Conservation (phyloP, 2,888 invertebrate genomes). For the Apantesis nais region DNA sequence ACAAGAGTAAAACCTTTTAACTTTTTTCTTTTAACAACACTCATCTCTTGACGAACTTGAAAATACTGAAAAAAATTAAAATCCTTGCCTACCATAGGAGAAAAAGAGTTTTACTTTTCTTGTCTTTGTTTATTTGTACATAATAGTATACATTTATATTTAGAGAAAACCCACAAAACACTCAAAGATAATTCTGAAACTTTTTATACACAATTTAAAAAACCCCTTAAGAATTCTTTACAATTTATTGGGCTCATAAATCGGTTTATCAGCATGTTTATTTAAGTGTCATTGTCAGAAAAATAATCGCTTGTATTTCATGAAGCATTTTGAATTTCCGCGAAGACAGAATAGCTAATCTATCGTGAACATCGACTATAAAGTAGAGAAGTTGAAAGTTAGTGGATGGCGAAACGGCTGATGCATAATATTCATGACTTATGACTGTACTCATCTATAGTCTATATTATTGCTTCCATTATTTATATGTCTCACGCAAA, state of each 20-base stretch:
- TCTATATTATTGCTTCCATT: not conserved
- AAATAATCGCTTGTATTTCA: slow-evolving; percentile 6
- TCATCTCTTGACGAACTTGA: not conserved
- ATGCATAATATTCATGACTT: slow-evolving; percentile 11
- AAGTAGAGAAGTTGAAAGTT: slow-evolving; percentile 13
- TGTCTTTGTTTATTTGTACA: not conserved
- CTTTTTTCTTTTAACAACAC: too few relatives aligned
- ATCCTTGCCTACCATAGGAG: not conserved
- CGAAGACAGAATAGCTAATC: slow-evolving; percentile 10
- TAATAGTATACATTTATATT: not conserved
- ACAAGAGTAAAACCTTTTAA: too few relatives aligned
- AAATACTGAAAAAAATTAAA: not conserved
- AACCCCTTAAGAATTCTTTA: not conserved
- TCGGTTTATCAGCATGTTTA: not conserved
- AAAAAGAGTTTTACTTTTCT: not conserved
- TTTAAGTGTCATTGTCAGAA: slow-evolving; percentile 1
- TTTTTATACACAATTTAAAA: not conserved
- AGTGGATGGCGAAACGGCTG: slow-evolving; percentile 3
- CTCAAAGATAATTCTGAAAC: not conserved
- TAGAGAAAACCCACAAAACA: not conserved
- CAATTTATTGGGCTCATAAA: not conserved
- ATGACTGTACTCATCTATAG: not conserved
- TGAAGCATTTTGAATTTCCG: slow-evolving; percentile 5
- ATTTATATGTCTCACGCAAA: slow-evolving; percentile 3
- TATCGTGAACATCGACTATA: slow-evolving; percentile 12